Conservation (phyloP, 2,113 vertebrate genomes). For the Sprattus sprattus region DNA sequence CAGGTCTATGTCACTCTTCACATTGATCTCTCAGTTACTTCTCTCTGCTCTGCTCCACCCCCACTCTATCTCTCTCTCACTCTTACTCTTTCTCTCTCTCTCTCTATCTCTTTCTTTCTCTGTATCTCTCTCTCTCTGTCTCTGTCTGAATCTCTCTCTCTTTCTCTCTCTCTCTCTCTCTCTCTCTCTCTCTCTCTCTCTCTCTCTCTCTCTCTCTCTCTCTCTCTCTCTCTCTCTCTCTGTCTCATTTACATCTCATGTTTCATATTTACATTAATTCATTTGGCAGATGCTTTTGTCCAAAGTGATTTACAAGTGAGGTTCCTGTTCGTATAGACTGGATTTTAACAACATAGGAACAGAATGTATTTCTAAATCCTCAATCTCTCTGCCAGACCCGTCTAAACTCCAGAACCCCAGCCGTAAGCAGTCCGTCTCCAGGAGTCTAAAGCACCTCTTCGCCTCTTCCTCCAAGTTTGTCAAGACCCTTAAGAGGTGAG, state of each 20-base stretch:
- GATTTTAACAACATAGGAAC: no score
- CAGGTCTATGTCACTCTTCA: neutral
- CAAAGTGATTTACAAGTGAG: no score
- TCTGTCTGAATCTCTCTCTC: no score
- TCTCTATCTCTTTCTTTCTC: neutral
- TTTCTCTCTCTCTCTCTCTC: neutral
- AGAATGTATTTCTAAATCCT: no score
- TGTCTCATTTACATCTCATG: no score
- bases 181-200: neutral
- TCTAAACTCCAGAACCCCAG: constrained; percentile 88
- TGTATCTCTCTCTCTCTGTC: neutral
- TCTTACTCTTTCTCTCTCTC: no score
- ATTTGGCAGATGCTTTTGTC: no score
- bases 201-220: neutral
- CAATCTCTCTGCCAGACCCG: constrained; percentile 67
- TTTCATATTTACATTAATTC: no score
- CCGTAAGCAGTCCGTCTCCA: constrained; percentile 94
- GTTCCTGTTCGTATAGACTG: no score
- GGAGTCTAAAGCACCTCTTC: constrained; percentile 95
- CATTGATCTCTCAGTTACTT: neutral
- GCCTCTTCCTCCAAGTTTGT: constrained; percentile 97
- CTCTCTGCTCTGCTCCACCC: neutral
- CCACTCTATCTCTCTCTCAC: neutral
- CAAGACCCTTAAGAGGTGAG: constrained; percentile 92
- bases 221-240: constrained; percentile 21